Evolutionary conservation across 2,797 vertebrate genomes (phyloP).

Genomic region (Phoxinus dragarum): DNA sequence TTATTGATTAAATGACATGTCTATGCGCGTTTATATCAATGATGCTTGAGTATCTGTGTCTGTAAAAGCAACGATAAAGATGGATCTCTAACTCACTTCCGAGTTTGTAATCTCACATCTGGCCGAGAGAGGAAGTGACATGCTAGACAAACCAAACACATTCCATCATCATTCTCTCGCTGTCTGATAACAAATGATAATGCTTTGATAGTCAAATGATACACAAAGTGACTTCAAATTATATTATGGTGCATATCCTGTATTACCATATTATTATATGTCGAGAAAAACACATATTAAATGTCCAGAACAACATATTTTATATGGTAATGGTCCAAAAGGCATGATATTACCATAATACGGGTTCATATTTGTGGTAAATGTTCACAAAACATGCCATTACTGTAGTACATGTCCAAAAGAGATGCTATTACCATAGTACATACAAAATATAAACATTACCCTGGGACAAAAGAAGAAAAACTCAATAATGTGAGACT

Average conservation of each 20-base stretch:
- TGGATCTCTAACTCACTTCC: constrained; percentile 37
- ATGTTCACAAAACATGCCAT: background rate
- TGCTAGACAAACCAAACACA: background rate
- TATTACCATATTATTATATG: background rate
- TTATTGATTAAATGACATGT: background rate
- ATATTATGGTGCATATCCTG: background rate
- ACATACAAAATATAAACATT: background rate
- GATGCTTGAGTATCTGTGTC: background rate
- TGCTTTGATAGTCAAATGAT: background rate
- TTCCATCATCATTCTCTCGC: background rate
- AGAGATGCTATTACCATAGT: background rate
- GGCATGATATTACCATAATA: background rate
- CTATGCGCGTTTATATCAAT: background rate
- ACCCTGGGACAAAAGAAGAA: background rate
- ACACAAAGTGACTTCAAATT: background rate
- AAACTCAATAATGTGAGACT: background rate
- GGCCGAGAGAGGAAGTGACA: constrained; percentile 47
- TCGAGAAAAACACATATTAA: background rate
- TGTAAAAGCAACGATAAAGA: background rate
- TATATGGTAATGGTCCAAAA: background rate
- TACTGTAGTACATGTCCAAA: background rate
- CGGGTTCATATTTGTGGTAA: background rate
- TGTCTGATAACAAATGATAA: no score
- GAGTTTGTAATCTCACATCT: constrained; percentile 43
- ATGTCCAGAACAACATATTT: background rate